These are phyloP conservation scores for Edolisoma coerulescens DNA, from an alignment of 2,113 vertebrate genomes.

Conservation along the genomic window DNA sequence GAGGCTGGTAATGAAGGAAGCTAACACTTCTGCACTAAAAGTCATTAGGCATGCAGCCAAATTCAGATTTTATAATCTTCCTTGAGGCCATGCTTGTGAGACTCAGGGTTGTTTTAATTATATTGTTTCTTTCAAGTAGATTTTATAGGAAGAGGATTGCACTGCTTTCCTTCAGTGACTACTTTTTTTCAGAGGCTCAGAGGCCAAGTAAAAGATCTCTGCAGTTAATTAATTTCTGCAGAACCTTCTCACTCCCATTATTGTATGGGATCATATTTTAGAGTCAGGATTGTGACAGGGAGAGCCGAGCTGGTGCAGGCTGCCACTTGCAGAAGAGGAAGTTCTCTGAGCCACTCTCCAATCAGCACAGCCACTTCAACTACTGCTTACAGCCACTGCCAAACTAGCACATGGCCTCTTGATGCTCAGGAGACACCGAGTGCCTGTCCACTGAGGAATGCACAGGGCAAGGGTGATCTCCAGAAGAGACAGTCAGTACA, in stretches of 20 bases:
- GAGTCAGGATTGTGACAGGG: background rate
- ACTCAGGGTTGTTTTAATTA: constrained; percentile 73
- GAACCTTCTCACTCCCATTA: background rate
- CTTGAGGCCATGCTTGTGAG: constrained; percentile 69
- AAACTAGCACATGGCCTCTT: fast-evolving
- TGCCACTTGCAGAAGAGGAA: background rate
- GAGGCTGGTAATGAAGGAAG: background rate
- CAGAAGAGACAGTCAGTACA: background rate
- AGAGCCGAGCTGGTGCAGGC: background rate
- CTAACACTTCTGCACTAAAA: background rate
- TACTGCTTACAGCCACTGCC: background rate
- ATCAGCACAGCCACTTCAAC: background rate
- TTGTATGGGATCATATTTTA: background rate
- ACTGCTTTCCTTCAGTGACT: background rate
- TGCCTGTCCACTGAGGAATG: background rate
- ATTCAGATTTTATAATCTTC: constrained; percentile 74
- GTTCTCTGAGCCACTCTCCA: background rate
- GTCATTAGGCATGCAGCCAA: constrained; percentile 73
- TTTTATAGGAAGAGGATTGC: background rate
- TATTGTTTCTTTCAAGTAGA: constrained; percentile 74
- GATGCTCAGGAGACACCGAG: background rate
- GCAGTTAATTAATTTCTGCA: background rate
- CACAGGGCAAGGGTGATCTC: background rate
- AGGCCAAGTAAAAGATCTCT: background rate
- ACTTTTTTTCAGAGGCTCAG: background rate